phyloP scores from a whole-genome alignment of 1,140 invertebrate genomes.

The Bombus confusus region DNA sequence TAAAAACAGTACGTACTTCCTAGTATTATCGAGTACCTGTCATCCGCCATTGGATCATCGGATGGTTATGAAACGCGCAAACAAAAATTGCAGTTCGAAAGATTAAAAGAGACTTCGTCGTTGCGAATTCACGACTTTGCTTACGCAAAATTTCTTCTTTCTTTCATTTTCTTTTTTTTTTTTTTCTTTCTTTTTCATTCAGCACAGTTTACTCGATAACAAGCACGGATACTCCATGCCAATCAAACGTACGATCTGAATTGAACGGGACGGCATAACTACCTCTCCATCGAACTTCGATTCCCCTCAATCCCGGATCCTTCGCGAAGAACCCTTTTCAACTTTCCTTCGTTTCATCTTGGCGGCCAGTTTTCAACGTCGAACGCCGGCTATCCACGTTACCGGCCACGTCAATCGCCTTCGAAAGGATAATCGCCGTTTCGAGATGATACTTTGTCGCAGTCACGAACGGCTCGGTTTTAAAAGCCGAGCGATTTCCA shows the following conservation, averaged over 20 bases:
- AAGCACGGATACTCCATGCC: background rate
- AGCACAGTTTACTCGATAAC: background rate
- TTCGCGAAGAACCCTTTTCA: conserved; percentile 2
- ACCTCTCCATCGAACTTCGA: background rate
- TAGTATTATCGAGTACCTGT: no score
- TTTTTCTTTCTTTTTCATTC: background rate
- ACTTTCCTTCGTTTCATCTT: background rate
- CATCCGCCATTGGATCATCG: no score
- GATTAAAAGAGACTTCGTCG: no score
- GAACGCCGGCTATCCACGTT: no score
- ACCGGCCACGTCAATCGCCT: background rate
- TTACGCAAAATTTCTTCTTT: background rate
- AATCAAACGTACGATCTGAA: conserved; percentile 9
- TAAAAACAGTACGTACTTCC: no score
- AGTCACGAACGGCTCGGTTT: background rate
- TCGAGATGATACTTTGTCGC: conserved; percentile 12
- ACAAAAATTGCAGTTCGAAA: no score
- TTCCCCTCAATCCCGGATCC: background rate
- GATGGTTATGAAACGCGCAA: no score
- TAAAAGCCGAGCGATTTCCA: background rate
- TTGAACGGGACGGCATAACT: background rate
- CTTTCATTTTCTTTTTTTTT: background rate
- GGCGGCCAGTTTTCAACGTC: background rate
- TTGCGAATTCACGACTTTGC: no score
- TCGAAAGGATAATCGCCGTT: conserved; percentile 19